These are phyloP conservation scores for Diorhabda carinulata DNA, from an alignment of 1,140 invertebrate species.

Conservation along the genomic window DNA sequence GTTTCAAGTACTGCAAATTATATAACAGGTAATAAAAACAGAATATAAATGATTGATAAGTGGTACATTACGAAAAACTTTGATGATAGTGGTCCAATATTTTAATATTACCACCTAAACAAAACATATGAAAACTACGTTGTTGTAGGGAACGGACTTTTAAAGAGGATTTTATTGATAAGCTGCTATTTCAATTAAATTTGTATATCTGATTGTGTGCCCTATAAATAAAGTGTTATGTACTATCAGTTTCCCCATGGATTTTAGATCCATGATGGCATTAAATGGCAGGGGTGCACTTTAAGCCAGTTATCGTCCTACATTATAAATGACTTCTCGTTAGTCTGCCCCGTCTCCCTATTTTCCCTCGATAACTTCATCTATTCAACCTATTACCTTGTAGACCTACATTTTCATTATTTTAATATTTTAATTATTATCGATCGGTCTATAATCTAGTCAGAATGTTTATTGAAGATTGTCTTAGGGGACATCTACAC, in stretches of 20 bases:
- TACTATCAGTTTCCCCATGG: background rate
- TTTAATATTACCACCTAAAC: no score
- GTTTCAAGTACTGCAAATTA: no score
- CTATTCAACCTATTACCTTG: background rate
- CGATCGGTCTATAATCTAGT: no score
- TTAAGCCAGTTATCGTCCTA: conserved; percentile 27
- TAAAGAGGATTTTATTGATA: no score
- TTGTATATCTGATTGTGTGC: conserved; percentile 10
- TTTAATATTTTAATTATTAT: background rate
- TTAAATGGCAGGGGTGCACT: conserved; percentile 26
- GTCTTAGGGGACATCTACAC: no score
- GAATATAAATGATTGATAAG: no score
- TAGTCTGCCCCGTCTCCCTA: background rate
- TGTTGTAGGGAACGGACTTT: no score
- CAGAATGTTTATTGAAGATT: no score
- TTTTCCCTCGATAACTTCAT: background rate
- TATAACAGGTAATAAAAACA: no score
- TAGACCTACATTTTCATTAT: background rate
- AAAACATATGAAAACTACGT: no score
- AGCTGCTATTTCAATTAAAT: conserved; percentile 13
- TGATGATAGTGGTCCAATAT: no score
- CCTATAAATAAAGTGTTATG: background rate
- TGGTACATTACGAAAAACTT: no score
- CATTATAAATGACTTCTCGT: conserved; percentile 28
- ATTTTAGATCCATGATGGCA: conserved; percentile 1